Percentiles rank a stretch among this genome's conserved stretches.
Evolutionary conservation across 2,888 invertebrate genomes (phyloP).

Genomic region (Sepioteuthis lessoniana): DNA sequence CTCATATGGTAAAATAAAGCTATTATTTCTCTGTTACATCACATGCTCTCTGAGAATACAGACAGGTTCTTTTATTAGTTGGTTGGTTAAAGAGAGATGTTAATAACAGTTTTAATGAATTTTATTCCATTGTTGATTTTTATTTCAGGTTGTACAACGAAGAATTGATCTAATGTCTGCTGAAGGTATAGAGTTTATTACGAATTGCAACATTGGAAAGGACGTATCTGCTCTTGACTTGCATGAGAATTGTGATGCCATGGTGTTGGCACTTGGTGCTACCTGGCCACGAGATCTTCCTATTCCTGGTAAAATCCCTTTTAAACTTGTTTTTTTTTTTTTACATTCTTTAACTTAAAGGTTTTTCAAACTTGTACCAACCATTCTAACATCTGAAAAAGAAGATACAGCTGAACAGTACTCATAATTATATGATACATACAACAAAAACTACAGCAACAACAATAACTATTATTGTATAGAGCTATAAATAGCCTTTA

Average conservation of each 20-base stretch:
- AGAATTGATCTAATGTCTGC: conserved; percentile 88
- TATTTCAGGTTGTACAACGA: conserved; percentile 82
- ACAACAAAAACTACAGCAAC: no score
- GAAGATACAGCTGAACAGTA: no score
- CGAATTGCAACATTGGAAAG: conserved; percentile 91
- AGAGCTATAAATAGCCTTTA: no score
- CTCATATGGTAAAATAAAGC: no score
- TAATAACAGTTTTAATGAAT: not conserved
- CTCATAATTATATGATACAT: no score
- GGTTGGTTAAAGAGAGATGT: no score
- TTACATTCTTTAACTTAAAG: not conserved
- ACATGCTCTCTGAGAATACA: no score
- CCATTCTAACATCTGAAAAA: no score
- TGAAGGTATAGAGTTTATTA: conserved; percentile 93
- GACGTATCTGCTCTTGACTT: conserved; percentile 84
- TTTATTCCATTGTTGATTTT: not conserved
- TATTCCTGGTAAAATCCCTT: conserved; percentile 75
- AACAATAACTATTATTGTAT: no score
- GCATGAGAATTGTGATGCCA: conserved; percentile 85
- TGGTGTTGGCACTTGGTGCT: conserved; percentile 92
- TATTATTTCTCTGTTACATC: no score
- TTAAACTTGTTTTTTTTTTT: not conserved
- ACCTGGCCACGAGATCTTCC: conserved; percentile 93
- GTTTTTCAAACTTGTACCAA: no score
- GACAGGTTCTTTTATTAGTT: no score